Evolutionary conservation across 2,888 invertebrate genomes (phyloP).

Genomic region (Oegoconia quadripuncta): DNA sequence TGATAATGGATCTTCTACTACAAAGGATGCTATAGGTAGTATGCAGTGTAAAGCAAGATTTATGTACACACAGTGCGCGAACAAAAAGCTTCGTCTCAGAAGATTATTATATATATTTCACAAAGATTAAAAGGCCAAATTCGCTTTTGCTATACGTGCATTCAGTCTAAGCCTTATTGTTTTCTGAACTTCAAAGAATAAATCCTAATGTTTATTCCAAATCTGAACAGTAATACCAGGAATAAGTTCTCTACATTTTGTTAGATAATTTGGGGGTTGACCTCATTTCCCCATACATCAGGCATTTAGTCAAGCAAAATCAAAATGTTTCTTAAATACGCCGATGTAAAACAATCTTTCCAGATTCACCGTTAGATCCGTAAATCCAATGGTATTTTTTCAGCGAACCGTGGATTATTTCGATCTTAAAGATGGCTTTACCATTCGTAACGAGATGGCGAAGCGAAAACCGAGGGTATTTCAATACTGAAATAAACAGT

Average conservation of each 20-base stretch:
- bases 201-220: too few relatives aligned
- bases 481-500: not conserved
- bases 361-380: slow-evolving; percentile 4
- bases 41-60: too few relatives aligned
- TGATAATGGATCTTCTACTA: too few relatives aligned
- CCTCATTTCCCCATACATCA: not conserved
- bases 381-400: slow-evolving; percentile 7
- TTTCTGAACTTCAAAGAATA: too few relatives aligned
- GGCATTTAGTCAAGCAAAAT: slow-evolving; percentile 3
- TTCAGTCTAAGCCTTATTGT: too few relatives aligned
- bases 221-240: too few relatives aligned
- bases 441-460: slow-evolving; percentile 7
- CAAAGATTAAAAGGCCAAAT: too few relatives aligned
- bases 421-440: slow-evolving; percentile 6
- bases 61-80: too few relatives aligned
- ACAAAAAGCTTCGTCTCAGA: too few relatives aligned
- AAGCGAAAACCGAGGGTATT: not conserved
- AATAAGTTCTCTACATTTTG: not conserved
- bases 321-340: not conserved
- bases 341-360: not conserved
- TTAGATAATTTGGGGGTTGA: not conserved
- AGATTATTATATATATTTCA: too few relatives aligned
- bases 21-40: too few relatives aligned
- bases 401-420: slow-evolving; percentile 7
- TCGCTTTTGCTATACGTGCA: too few relatives aligned